These are phyloP conservation scores for Emydura subglobosa DNA, from an alignment of 2,113 vertebrate species.

Conservation along the genomic window DNA sequence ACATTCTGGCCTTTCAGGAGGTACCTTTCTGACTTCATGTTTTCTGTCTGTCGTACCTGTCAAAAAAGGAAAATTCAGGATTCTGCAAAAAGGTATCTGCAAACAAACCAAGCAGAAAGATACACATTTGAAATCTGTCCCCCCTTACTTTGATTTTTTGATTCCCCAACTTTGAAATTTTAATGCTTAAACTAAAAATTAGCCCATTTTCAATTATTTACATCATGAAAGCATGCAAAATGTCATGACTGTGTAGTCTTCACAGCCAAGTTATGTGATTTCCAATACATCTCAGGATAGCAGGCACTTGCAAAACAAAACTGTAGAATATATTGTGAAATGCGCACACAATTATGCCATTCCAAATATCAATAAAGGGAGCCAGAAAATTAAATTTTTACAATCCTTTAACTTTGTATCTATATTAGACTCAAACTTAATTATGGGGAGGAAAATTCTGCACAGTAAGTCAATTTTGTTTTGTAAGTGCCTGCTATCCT, in stretches of 20 bases:
- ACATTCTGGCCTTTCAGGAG: slow-evolving; percentile 94
- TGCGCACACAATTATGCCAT: fast-evolving
- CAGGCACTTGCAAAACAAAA: background rate
- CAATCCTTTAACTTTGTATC: background rate
- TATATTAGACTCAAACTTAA: background rate
- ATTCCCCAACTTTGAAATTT: background rate
- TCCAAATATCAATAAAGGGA: background rate
- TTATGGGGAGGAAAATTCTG: background rate
- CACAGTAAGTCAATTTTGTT: background rate
- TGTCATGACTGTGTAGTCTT: background rate
- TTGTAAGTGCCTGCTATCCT: background rate
- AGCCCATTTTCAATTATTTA: background rate
- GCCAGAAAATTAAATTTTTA: background rate
- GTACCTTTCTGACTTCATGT: slow-evolving; percentile 91
- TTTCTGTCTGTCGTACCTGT: slow-evolving; percentile 88
- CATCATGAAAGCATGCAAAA: background rate
- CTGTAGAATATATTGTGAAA: background rate
- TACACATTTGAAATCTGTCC: background rate
- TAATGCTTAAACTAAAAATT: background rate
- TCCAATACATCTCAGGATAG: background rate
- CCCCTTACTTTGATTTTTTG: background rate
- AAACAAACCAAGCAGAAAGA: background rate
- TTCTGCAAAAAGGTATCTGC: background rate
- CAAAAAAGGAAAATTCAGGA: slow-evolving; percentile 6
- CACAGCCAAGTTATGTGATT: background rate